phyloP scores from a whole-genome alignment of 35 echinoderm and acorn worm species.

The Ophiothrix spiculata region DNA sequence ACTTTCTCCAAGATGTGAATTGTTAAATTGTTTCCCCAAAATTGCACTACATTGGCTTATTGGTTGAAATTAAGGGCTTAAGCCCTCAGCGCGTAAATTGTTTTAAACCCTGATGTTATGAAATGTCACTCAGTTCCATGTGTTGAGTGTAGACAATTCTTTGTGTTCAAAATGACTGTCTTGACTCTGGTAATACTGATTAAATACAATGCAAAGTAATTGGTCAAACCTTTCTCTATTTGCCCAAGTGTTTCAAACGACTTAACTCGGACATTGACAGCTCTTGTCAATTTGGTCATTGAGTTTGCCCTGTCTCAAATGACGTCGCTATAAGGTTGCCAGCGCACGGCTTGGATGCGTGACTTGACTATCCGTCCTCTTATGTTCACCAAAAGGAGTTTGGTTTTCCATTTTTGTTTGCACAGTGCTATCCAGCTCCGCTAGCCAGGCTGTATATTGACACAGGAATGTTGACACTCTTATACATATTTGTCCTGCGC shows the following conservation, averaged over 20 bases:
- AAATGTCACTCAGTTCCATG: too few relatives aligned
- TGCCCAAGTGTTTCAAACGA: neutral
- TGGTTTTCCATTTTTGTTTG: neutral
- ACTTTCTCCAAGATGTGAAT: too few relatives aligned
- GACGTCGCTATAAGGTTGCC: neutral
- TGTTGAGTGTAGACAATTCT: too few relatives aligned
- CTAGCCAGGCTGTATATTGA: constrained; percentile 8
- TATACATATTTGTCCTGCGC: neutral
- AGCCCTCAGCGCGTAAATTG: too few relatives aligned
- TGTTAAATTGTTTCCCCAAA: too few relatives aligned
- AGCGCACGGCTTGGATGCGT: neutral
- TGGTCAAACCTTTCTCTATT: too few relatives aligned
- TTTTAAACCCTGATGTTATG: too few relatives aligned
- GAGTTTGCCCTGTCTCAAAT: neutral
- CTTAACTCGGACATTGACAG: neutral
- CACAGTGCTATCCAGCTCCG: neutral
- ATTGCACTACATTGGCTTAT: too few relatives aligned
- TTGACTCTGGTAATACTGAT: too few relatives aligned
- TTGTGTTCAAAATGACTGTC: too few relatives aligned
- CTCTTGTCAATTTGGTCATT: neutral
- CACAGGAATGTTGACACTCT: neutral
- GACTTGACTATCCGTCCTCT: neutral
- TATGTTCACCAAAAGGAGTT: constrained; percentile 7
- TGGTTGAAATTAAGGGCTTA: too few relatives aligned
- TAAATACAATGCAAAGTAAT: too few relatives aligned